Conservation (phyloP, 2,797 vertebrate species). For the Sebastiscus albofasciatus region DNA sequence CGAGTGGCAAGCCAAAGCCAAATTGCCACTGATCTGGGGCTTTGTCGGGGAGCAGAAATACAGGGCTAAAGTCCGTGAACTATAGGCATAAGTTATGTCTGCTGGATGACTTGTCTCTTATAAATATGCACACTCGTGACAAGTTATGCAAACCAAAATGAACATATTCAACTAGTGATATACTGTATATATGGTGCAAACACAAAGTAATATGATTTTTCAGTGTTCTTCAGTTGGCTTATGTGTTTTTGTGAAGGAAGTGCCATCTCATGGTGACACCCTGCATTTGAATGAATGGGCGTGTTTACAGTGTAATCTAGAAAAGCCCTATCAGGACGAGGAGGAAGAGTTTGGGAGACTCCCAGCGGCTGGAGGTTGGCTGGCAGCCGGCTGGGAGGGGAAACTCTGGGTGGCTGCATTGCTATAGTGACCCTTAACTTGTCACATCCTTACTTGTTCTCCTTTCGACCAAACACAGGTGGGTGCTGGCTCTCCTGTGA, state of each 20-base stretch:
- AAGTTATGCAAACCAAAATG: not conserved
- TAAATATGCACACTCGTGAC: not conserved
- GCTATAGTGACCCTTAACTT: not conserved
- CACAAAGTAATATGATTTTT: no score
- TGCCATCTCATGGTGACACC: no score
- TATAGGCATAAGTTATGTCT: no score
- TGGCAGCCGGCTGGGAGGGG: not conserved
- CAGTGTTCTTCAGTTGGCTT: no score
- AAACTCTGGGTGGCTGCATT: not conserved
- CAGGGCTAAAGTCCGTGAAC: no score
- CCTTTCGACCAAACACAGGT: slow-evolving; percentile 86
- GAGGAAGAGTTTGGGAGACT: not conserved
- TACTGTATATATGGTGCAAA: no score
- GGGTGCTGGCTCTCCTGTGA: slow-evolving; percentile 90
- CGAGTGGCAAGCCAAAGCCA: not conserved
- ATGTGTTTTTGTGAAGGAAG: no score
- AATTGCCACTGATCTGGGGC: not conserved
- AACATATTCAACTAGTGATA: not conserved
- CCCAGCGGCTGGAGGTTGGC: not conserved
- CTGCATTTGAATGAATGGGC: no score
- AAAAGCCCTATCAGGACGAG: not conserved
- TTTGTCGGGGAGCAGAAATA: not conserved
- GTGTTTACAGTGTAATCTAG: not conserved
- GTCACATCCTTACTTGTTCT: slow-evolving; percentile 69
- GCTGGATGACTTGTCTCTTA: not conserved